Conservation (phyloP, 2,113 vertebrate genomes). For the Spilogale gracilis region DNA sequence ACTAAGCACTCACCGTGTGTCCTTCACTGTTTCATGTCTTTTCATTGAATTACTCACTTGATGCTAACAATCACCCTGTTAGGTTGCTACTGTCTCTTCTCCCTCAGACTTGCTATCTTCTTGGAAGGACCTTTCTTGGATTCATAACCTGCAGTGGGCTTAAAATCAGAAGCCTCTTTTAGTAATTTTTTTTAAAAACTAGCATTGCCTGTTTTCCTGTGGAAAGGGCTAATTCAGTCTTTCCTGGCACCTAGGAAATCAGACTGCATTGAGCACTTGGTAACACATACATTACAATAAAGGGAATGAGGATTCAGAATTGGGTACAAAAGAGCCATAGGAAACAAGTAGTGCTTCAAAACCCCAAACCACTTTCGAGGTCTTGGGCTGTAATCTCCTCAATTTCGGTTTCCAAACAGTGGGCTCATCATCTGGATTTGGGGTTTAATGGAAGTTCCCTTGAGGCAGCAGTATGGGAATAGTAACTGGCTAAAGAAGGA, state of each 20-base stretch:
- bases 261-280: not conserved
- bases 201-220: not conserved
- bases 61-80: not conserved
- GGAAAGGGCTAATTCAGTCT: not conserved
- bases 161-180: constrained; percentile 43
- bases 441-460: constrained; percentile 55
- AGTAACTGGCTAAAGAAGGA: constrained; percentile 58
- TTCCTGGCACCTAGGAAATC: not conserved
- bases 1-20: not conserved
- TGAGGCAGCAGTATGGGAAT: constrained; percentile 16
- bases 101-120: constrained; percentile 35
- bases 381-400: constrained; percentile 47
- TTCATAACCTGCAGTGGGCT: not conserved
- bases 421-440: constrained; percentile 60
- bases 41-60: constrained; percentile 6
- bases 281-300: not conserved
- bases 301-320: not conserved
- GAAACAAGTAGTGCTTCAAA: constrained; percentile 53
- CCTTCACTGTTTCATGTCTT: not conserved
- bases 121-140: constrained; percentile 26
- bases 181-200: not conserved
- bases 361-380: constrained; percentile 17
- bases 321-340: not conserved
- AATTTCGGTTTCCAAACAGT: constrained; percentile 44
- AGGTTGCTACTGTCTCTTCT: not conserved